These are phyloP conservation scores for Ameiurus melas DNA, from an alignment of 2,113 vertebrate genomes.

Conservation along the genomic window DNA sequence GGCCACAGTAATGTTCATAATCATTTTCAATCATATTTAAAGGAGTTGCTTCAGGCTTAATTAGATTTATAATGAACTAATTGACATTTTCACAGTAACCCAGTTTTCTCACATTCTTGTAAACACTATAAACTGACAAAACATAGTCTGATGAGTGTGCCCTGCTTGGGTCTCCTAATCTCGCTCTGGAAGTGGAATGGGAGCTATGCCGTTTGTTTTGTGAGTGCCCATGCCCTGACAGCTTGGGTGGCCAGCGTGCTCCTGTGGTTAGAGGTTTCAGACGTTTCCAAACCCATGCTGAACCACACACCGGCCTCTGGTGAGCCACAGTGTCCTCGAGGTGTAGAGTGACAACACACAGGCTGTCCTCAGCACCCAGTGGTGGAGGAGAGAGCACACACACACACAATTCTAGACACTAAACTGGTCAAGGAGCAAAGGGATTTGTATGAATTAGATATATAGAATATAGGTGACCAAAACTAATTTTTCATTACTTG, in stretches of 20 bases:
- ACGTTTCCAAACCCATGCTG: constrained; percentile 62
- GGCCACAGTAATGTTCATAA: not conserved
- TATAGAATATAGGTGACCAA: not conserved
- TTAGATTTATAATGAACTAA: not conserved
- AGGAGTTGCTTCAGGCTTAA: not conserved
- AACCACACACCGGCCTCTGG: constrained; percentile 75
- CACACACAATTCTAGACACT: not conserved
- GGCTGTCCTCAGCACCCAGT: constrained; percentile 26
- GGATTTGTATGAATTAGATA: not conserved
- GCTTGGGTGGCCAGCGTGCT: constrained; percentile 43
- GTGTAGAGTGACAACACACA: constrained; percentile 66
- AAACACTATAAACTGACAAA: not conserved
- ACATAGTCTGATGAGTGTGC: not conserved
- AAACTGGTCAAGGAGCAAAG: not conserved
- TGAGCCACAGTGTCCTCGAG: constrained; percentile 68
- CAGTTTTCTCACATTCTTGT: not conserved
- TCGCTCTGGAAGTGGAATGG: constrained; percentile 15
- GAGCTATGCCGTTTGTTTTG: not conserved
- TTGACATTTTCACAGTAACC: not conserved
- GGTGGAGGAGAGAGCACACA: constrained; percentile 8
- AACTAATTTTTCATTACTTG: not conserved
- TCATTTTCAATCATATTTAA: not conserved
- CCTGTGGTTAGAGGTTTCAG: constrained; percentile 69
- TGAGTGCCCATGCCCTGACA: constrained; percentile 30
- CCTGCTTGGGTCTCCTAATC: not conserved